A percentile compares a stretch with the other conserved stretches of the same genome.
phyloP scores from a whole-genome alignment of 1,140 invertebrate species.

The Ctenoplectra terminalis region DNA sequence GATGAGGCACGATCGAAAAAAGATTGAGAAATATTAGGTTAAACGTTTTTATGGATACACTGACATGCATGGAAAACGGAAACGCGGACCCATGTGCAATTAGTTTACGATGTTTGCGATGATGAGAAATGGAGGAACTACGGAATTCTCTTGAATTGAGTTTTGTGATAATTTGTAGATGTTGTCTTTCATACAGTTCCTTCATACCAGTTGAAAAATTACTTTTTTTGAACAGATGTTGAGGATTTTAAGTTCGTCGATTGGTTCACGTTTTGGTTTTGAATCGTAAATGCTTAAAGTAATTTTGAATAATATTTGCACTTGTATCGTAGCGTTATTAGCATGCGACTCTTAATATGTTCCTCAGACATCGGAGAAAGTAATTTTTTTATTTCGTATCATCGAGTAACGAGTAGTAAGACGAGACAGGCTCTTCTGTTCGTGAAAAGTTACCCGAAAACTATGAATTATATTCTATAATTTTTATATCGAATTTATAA shows the following conservation, averaged over 20 bases:
- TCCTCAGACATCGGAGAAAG: constrained; percentile 23
- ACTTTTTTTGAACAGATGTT: too few relatives aligned
- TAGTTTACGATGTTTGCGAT: background rate
- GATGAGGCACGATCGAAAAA: too few relatives aligned
- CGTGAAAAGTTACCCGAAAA: constrained; percentile 14
- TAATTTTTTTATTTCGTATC: constrained; percentile 1
- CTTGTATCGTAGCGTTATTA: background rate
- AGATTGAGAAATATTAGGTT: too few relatives aligned
- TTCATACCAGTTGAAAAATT: too few relatives aligned
- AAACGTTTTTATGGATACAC: background rate
- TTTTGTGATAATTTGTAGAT: background rate
- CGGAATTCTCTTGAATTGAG: background rate
- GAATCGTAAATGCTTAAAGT: background rate
- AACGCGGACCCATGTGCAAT: constrained; percentile 12
- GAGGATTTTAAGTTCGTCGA: background rate
- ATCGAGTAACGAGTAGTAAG: background rate
- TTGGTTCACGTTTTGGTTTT: background rate
- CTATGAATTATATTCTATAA: background rate
- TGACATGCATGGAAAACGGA: constrained; percentile 27
- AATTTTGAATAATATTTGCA: background rate
- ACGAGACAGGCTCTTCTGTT: background rate
- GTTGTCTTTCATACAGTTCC: too few relatives aligned
- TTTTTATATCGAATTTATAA: too few relatives aligned
- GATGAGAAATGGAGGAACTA: background rate
- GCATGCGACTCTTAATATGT: background rate